These are phyloP conservation scores for Nebria salina DNA, from an alignment of 2,888 invertebrate species.

Conservation along the genomic window DNA sequence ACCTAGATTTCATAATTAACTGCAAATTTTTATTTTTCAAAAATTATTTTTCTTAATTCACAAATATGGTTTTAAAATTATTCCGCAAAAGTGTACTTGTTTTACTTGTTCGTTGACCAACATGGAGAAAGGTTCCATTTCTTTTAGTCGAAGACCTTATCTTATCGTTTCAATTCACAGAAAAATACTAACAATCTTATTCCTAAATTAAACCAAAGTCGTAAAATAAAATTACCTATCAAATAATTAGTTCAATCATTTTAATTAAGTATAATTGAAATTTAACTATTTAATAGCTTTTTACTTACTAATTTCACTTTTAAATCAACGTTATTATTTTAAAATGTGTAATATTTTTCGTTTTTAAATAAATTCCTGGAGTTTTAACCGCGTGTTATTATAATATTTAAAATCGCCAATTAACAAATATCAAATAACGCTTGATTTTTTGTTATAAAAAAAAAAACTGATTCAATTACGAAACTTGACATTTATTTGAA, in stretches of 20 bases:
- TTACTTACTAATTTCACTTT: too few relatives aligned
- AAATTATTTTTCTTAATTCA: not conserved
- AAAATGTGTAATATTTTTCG: too few relatives aligned
- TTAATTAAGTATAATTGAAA: not conserved
- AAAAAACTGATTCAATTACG: too few relatives aligned
- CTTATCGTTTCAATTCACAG: not conserved
- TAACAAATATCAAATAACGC: not conserved
- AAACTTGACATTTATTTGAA: not conserved
- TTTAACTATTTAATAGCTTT: too few relatives aligned
- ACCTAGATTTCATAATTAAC: not conserved
- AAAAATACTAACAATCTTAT: not conserved
- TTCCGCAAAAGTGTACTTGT: not conserved
- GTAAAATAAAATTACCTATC: not conserved
- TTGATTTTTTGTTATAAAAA: not conserved
- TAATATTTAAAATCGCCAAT: not conserved
- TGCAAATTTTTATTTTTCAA: not conserved
- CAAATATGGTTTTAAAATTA: too few relatives aligned
- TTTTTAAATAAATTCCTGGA: too few relatives aligned
- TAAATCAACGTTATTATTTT: too few relatives aligned
- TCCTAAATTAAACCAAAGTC: not conserved
- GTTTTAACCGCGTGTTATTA: not conserved
- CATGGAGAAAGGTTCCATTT: not conserved
- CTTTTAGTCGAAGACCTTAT: not conserved
- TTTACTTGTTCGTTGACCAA: not conserved
- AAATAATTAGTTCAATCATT: not conserved